These are phyloP conservation scores for Parazoanthus atlanticus DNA, from an alignment of 92 coral and sea anemone genomes.

Conservation along the genomic window DNA sequence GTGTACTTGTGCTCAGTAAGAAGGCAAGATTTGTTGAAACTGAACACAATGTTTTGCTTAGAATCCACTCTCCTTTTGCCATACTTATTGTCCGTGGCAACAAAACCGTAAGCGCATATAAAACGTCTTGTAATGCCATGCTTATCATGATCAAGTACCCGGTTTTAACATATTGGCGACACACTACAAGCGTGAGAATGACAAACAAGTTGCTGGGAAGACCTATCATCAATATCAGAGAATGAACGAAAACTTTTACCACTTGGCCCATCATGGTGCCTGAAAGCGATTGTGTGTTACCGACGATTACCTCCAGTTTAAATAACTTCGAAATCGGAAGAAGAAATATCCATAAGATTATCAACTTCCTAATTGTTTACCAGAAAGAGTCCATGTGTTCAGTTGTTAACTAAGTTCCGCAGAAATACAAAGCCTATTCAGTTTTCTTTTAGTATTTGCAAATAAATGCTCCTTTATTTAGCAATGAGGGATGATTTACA, in stretches of 20 bases:
- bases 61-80: not conserved
- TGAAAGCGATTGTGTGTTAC: not conserved
- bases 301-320: not conserved
- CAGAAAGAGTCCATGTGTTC: not conserved
- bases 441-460: no score
- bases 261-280: not conserved
- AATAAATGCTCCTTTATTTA: no score
- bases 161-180: not conserved
- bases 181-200: not conserved
- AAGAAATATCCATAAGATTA: not conserved
- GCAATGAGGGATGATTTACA: not conserved
- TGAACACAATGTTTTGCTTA: not conserved
- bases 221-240: not conserved
- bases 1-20: not conserved
- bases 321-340: not conserved
- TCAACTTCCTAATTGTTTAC: no score
- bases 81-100: not conserved
- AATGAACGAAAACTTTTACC: not conserved
- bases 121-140: not conserved
- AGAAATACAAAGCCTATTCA: no score
- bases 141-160: not conserved
- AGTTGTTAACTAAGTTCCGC: no score
- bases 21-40: not conserved
- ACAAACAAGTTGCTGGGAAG: not conserved
- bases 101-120: not conserved